These are phyloP conservation scores for Zhuqinia jingwanae DNA, from an alignment of 2,888 invertebrate species.

Conservation along the genomic window DNA sequence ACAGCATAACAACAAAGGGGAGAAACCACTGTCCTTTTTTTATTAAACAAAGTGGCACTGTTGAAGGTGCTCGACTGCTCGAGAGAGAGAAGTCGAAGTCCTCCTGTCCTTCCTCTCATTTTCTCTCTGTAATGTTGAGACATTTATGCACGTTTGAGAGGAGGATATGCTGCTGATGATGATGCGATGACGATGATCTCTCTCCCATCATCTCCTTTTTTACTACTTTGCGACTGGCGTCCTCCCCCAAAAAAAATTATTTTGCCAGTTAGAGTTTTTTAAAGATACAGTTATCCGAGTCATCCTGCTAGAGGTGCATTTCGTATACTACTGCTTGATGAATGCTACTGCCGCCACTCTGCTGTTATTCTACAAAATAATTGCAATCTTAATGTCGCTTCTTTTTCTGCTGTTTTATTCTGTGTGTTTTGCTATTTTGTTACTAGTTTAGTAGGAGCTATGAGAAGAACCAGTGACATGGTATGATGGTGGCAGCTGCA, in stretches of 20 bases:
- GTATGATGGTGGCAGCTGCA: too few species aligned
- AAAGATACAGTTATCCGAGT: conserved; percentile 39
- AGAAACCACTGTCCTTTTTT: conserved; percentile 37
- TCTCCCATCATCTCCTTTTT: too few species aligned
- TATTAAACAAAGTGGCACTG: neutral
- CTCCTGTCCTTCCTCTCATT: conserved; percentile 50
- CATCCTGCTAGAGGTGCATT: conserved; percentile 24
- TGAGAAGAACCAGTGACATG: conserved; percentile 17
- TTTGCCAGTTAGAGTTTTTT: conserved; percentile 23
- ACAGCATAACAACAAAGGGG: neutral
- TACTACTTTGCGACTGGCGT: too few species aligned
- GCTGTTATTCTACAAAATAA: conserved; percentile 9
- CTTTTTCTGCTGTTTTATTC: neutral
- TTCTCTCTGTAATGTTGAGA: conserved; percentile 37
- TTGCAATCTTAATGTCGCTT: conserved; percentile 28
- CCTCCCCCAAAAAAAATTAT: conserved; percentile 31
- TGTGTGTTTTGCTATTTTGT: conserved; percentile 22
- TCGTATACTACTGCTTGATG: too few species aligned
- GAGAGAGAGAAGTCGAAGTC: conserved; percentile 50
- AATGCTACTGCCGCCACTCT: conserved; percentile 14
- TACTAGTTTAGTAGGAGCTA: conserved; percentile 42
- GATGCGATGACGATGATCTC: too few species aligned
- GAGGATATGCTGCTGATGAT: conserved; percentile 37
- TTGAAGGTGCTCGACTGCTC: neutral
- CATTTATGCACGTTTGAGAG: conserved; percentile 11